phyloP scores from a whole-genome alignment of 2,113 vertebrate genomes.

The Etheostoma cragini region DNA sequence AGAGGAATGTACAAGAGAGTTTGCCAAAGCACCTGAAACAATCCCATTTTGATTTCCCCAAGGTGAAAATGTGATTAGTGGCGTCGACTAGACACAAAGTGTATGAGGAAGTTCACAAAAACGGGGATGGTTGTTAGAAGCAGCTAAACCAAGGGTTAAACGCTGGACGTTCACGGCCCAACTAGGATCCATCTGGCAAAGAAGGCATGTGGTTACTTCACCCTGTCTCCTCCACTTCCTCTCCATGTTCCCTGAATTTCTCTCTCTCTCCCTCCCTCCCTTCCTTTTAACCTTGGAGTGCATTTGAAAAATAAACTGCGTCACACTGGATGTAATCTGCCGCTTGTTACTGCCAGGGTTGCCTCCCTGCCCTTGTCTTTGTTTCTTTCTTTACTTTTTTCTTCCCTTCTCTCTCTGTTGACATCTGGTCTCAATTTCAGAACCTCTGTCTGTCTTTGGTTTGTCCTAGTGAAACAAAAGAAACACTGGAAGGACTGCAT shows the following conservation, averaged over 20 bases:
- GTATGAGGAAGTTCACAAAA: constrained; percentile 19
- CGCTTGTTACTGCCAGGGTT: constrained; percentile 56
- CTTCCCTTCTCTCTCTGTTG: constrained; percentile 25
- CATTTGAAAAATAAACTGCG: constrained; percentile 76
- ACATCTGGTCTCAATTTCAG: constrained; percentile 71
- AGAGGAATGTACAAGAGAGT: neutral
- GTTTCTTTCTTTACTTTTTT: constrained; percentile 26
- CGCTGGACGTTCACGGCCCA: constrained; percentile 37
- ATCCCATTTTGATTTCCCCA: constrained; percentile 35
- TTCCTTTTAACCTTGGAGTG: constrained; percentile 40
- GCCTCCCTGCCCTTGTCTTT: constrained; percentile 41
- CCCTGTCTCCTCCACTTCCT: constrained; percentile 63
- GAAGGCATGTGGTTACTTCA: constrained; percentile 59
- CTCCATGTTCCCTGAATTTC: constrained; percentile 39
- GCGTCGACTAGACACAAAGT: too few species aligned
- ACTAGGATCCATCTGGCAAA: constrained; percentile 62
- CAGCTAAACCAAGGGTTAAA: constrained; percentile 58
- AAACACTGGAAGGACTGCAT: constrained; percentile 18
- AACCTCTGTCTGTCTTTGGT: constrained; percentile 35
- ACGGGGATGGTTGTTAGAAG: neutral
- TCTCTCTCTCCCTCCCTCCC: constrained; percentile 27
- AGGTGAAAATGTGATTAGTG: constrained; percentile 43
- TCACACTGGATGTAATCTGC: constrained; percentile 67
- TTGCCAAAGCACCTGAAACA: constrained; percentile 54
- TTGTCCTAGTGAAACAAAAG: constrained; percentile 40